Evolutionary conservation across 2,888 invertebrate genomes (phyloP).

Genomic region (Agrochola macilenta): DNA sequence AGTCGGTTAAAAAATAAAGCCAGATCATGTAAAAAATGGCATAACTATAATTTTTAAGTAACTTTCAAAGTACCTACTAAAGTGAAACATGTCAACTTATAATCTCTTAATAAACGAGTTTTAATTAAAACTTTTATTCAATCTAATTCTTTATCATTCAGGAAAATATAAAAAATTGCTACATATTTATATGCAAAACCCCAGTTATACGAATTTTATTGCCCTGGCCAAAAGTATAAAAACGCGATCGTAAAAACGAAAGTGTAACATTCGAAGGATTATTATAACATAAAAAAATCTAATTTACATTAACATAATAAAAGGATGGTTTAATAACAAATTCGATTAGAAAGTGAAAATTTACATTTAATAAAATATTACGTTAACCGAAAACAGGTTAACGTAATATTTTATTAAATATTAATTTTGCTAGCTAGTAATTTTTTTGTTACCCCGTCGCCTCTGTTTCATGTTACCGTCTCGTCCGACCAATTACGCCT

Average conservation of each 20-base stretch:
- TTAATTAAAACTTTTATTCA: conserved; percentile 56
- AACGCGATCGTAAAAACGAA: conserved; percentile 56
- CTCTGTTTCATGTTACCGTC: conserved; percentile 79
- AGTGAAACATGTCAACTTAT: conserved; percentile 47
- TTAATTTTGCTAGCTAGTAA: conserved; percentile 38
- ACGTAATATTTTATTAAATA: no score
- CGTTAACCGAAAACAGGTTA: no score
- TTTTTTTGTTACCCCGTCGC: conserved; percentile 64
- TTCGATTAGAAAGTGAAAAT: conserved; percentile 55
- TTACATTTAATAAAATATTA: conserved; percentile 40
- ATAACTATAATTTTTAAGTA: conserved; percentile 20
- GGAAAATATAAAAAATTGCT: conserved; percentile 36
- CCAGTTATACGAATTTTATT: conserved; percentile 42
- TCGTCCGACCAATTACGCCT: conserved; percentile 89
- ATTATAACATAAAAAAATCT: conserved; percentile 37
- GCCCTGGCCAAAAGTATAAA: conserved; percentile 38
- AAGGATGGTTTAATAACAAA: conserved; percentile 42
- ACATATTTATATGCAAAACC: conserved; percentile 52
- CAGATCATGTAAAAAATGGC: conserved; percentile 12
- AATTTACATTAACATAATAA: conserved; percentile 31
- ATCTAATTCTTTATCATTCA: conserved; percentile 23
- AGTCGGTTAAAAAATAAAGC: conserved; percentile 8
- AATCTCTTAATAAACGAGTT: conserved; percentile 54
- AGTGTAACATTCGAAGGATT: conserved; percentile 61
- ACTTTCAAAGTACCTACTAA: conserved; percentile 23